Base-by-base conservation (phyloP, 2,888 invertebrate species). In the Sympetrum striolatum region DNA sequence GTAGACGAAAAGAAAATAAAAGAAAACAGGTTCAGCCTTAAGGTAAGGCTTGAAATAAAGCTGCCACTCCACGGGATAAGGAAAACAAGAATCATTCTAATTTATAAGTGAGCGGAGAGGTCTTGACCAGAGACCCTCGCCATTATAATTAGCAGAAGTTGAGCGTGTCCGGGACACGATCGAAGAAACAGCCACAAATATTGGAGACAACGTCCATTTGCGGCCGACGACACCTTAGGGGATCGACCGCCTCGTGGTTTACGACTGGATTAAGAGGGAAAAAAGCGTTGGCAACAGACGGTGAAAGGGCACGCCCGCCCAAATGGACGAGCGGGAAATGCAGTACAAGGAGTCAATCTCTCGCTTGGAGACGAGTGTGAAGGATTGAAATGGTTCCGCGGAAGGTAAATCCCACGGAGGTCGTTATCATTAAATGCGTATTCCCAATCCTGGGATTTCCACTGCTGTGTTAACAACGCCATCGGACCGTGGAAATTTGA, bases 361-460 rank as follows among this genome's bases (percentile, higher is more conserved):
- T 53, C 44, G 10, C 4, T 44, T 1, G 53, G 53, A 53, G 53
- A 18, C 15, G 53, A 53, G 18, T n/a, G n/a, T n/a, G 53, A 15
- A 53, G 53, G 60, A 37, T 58, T 37, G 35, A 60, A 60, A 60
- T 58, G 18, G 18, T 31, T 18, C 58, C 86, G 35, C 37, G 3
- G 60, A 58, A 12, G 64, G 37, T 86, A 64, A 82, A 86, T 64
- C 86, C 86, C 86, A 86, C 35, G 2, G 64, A 86, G 86, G 39
- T 60, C 60, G 86, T 86, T 86, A 86, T 86, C 86, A 86, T 86
- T 86, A 64, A 86, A 86, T 60, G 86, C 60, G 86, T 86, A 86
- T 86, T 86, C 86, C 86, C 86, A 18, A 60, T 60, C 37, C 86
- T 60, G 86, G 86, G 86, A 86, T 86, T 86, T 64, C 86, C n/a